Percentiles rank a stretch among this genome's conserved stretches.
Evolutionary conservation across 2,888 invertebrate species (phyloP).

Genomic region (Erynnis tages): DNA sequence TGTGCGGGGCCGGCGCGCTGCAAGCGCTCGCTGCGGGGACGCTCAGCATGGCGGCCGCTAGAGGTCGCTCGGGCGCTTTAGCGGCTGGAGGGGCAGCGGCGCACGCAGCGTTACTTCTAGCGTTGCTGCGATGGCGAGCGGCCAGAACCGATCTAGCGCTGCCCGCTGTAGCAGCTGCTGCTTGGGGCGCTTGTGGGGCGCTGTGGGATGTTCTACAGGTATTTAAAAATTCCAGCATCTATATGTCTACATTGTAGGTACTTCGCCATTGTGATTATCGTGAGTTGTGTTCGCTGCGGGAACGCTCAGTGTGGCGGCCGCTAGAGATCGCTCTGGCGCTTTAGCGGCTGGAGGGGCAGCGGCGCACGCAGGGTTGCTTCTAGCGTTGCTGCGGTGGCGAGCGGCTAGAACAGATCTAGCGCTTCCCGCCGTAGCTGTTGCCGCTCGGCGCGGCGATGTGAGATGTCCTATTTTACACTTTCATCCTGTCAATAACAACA

Average conservation of each 20-base stretch:
- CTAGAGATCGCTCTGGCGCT: constrained; percentile 86
- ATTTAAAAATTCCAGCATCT: no score
- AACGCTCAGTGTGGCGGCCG: constrained; percentile 89
- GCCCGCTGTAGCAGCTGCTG: constrained; percentile 91
- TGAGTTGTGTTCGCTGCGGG: constrained; percentile 89
- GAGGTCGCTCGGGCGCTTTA: constrained; percentile 86
- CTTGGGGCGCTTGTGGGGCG: constrained; percentile 93
- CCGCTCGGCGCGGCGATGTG: constrained; percentile 92
- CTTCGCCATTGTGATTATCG: no score
- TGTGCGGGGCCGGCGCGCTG: constrained; percentile 87
- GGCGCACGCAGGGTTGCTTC: constrained; percentile 89
- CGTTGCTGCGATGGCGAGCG: constrained; percentile 89
- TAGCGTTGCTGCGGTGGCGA: constrained; percentile 89
- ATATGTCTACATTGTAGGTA: no score
- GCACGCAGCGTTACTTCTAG: constrained; percentile 89
- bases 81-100: constrained; percentile 91
- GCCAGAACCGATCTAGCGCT: constrained; percentile 90
- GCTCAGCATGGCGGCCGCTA: constrained; percentile 89
- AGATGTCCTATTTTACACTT: constrained; percentile 90
- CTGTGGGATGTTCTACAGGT: constrained; percentile 90
- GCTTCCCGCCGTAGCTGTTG: constrained; percentile 90
- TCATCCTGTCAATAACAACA: no score
- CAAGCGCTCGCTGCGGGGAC: constrained; percentile 90
- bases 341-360: constrained; percentile 90
- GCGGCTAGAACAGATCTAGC: constrained; percentile 91